phyloP scores from a whole-genome alignment of 2,113 vertebrate genomes.

The Ictidomys tridecemlineatus region DNA sequence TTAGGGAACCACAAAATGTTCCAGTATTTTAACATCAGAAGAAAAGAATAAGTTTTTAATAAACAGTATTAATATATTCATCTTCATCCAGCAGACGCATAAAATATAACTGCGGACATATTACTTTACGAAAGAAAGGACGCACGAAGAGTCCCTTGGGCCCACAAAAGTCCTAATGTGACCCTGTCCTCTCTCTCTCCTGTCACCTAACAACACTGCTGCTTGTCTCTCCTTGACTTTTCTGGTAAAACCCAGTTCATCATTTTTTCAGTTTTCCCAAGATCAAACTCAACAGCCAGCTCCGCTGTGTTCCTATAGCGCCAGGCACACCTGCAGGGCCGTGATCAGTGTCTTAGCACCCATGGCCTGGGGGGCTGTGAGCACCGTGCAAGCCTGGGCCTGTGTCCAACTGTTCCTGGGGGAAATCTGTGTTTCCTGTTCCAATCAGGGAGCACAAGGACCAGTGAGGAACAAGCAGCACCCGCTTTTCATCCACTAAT shows the following conservation, averaged over 20 bases:
- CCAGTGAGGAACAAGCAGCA: rapidly evolving
- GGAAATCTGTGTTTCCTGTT: rapidly evolving
- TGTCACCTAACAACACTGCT: too few relatives aligned
- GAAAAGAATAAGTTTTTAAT: not conserved
- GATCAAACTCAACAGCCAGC: not conserved
- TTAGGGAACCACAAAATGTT: not conserved
- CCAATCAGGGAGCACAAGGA: not conserved
- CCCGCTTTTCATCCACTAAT: rapidly evolving
- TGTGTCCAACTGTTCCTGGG: not conserved
- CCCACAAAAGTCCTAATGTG: rapidly evolving
- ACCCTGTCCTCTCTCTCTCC: too few relatives aligned
- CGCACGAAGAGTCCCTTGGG: not conserved
- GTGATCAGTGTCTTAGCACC: too few relatives aligned
- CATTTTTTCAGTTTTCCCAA: not conserved
- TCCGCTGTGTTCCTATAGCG: rapidly evolving
- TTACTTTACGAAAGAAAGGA: not conserved
- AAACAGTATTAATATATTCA: not conserved
- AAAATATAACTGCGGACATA: not conserved
- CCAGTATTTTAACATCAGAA: not conserved
- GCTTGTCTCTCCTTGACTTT: not conserved
- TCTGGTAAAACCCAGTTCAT: not conserved
- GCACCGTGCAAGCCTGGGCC: too few relatives aligned
- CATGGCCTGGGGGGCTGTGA: rapidly evolving
- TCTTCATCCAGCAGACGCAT: not conserved
- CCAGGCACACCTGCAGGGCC: too few relatives aligned